A percentile compares a stretch with the other conserved stretches of the same genome.
phyloP scores from a whole-genome alignment of 2,888 invertebrate species.

The Steinernema hermaphroditum region DNA sequence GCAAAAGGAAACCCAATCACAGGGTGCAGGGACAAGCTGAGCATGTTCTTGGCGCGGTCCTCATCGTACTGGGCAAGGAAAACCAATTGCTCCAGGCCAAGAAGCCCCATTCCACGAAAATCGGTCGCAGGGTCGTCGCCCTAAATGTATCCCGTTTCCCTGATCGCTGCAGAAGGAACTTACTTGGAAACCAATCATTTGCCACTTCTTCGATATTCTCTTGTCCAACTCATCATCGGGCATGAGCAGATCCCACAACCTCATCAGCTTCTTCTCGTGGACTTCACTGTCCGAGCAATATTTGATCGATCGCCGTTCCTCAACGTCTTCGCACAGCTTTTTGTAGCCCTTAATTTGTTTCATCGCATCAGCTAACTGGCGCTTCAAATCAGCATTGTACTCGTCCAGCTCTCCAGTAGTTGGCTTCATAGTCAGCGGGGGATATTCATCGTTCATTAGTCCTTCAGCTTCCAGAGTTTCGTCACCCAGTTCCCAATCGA shows the following conservation, averaged over 20 bases:
- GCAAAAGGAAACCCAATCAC: slow-evolving; percentile 70
- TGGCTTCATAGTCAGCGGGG: slow-evolving; percentile 19
- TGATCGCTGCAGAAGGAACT: slow-evolving; percentile 19
- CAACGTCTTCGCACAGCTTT: slow-evolving; percentile 48
- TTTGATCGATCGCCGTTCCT: slow-evolving; percentile 38
- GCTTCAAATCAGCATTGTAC: slow-evolving; percentile 38
- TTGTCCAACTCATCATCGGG: slow-evolving; percentile 76
- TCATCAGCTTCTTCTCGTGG: slow-evolving; percentile 48
- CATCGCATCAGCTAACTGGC: slow-evolving; percentile 42
- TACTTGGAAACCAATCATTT: slow-evolving; percentile 81
- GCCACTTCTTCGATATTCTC: slow-evolving; percentile 88
- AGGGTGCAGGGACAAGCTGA: slow-evolving; percentile 49
- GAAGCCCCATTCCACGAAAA: slow-evolving; percentile 94
- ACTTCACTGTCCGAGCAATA: slow-evolving; percentile 42
- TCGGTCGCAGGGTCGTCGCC: slow-evolving; percentile 97
- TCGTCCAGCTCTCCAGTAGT: slow-evolving; percentile 35
- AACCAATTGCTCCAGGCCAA: slow-evolving; percentile 87
- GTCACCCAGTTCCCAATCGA: slow-evolving; percentile 49
- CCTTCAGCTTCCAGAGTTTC: slow-evolving; percentile 49
- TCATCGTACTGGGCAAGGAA: slow-evolving; percentile 67
- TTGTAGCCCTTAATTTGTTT: slow-evolving; percentile 46
- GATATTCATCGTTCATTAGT: slow-evolving; percentile 38
- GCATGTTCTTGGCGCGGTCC: slow-evolving; percentile 38
- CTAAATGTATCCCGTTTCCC: slow-evolving; percentile 71
- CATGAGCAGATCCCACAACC: slow-evolving; percentile 80